A percentile compares a stretch with the other conserved stretches of the same genome.
These are phyloP conservation scores for Atherinomorus stipes DNA, from an alignment of 2,113 vertebrate genomes.

Conservation along the genomic window DNA sequence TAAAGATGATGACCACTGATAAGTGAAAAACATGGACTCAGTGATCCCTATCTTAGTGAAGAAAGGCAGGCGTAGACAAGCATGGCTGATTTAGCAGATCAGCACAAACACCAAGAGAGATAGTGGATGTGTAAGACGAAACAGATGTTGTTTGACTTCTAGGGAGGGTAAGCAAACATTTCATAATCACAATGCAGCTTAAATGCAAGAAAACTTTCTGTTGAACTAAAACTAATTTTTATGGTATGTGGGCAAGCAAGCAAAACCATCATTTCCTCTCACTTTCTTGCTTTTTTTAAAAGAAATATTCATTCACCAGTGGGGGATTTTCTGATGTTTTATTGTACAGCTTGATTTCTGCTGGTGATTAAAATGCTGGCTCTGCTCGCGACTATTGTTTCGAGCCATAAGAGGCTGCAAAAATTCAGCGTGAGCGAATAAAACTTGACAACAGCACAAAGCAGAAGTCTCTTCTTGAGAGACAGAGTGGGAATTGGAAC, in stretches of 20 bases:
- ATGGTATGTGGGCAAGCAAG: conserved; percentile 29
- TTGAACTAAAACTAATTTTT: conserved; percentile 21
- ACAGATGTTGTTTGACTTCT: conserved; percentile 26
- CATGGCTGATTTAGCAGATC: conserved; percentile 33
- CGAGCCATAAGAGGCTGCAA: conserved; percentile 32
- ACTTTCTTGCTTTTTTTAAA: conserved; percentile 35
- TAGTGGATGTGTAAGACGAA: conserved; percentile 29
- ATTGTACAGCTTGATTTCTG: conserved; percentile 35
- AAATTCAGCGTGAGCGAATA: conserved; percentile 42
- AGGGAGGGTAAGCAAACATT: not conserved
- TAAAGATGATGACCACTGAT: conserved; percentile 50
- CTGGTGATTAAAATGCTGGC: conserved; percentile 47
- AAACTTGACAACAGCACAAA: conserved; percentile 54
- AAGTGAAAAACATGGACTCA: conserved; percentile 46
- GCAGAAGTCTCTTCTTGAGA: conserved; percentile 12
- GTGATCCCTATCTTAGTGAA: conserved; percentile 44
- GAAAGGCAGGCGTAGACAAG: conserved; percentile 18
- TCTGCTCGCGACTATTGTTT: conserved; percentile 36
- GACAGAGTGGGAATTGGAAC: conserved; percentile 8
- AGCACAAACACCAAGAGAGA: conserved; percentile 19
- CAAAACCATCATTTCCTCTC: conserved; percentile 27
- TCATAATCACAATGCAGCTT: conserved; percentile 10
- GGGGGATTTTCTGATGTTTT: conserved; percentile 35
- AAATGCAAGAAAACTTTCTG: conserved; percentile 45
- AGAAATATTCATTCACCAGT: conserved; percentile 24